Evolutionary conservation across 2,888 invertebrate species (phyloP).

Genomic region (Microctonus brassicae): DNA sequence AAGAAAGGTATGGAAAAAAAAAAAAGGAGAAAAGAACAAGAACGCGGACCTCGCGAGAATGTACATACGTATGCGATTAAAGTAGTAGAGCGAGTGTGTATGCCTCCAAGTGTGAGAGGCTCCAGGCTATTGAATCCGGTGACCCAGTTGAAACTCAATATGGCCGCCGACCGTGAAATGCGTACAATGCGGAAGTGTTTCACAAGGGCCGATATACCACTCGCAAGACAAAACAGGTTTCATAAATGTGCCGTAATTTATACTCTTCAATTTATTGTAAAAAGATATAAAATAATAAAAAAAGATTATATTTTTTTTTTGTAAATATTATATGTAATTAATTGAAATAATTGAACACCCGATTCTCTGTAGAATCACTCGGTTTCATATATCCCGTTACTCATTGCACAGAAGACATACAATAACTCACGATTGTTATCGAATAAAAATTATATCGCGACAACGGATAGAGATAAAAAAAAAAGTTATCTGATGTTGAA

Average conservation of each 20-base stretch:
- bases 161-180: slow-evolving; percentile 36
- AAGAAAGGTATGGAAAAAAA: not conserved
- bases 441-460: not conserved
- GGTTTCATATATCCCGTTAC: slow-evolving; percentile 17
- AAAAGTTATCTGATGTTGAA: not conserved
- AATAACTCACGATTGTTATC: slow-evolving; percentile 3
- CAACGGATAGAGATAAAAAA: not conserved
- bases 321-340: no score
- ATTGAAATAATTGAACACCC: slow-evolving; percentile 21
- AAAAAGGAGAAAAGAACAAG: not conserved
- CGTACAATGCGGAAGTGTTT: slow-evolving; percentile 38
- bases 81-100: not conserved
- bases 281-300: not conserved
- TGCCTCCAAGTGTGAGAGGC: slow-evolving; percentile 12
- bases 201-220: slow-evolving; percentile 4
- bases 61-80: slow-evolving; percentile 23
- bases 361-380: slow-evolving; percentile 34
- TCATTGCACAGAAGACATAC: not conserved
- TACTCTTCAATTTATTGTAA: not conserved
- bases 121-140: slow-evolving; percentile 35
- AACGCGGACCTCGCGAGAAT: not conserved
- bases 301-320: no score
- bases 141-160: slow-evolving; percentile 41
- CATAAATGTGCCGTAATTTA: not conserved
- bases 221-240: slow-evolving; percentile 24